Percentiles rank a stretch among this genome's conserved stretches.
Conservation (phyloP, 2,113 vertebrate genomes). For the Tympanuchus pallidicinctus region DNA sequence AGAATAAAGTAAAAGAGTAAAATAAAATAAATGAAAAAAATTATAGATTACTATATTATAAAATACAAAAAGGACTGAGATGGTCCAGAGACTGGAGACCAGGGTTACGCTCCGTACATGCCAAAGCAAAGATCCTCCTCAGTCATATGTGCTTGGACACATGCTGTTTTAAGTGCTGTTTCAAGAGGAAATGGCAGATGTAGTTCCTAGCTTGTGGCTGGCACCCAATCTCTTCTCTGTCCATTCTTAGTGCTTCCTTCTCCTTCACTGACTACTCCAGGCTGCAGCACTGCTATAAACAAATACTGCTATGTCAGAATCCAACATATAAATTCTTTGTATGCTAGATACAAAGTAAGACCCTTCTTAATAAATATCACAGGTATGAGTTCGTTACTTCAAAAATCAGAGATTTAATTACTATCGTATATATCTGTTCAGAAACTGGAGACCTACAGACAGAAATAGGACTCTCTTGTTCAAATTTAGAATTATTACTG, state of each 20-base stretch:
- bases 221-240: not conserved
- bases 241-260: not conserved
- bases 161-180: not conserved
- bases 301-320: not conserved
- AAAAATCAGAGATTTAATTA: not conserved
- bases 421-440: not conserved
- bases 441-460: not conserved
- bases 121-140: not conserved
- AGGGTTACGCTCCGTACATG: not conserved
- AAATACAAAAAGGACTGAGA: not conserved
- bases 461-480: not conserved
- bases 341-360: not conserved
- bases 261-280: not conserved
- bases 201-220: not conserved
- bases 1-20: not conserved
- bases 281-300: not conserved
- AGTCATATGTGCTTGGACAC: accelerated
- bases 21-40: not conserved
- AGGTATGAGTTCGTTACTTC: not conserved
- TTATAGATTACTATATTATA: not conserved
- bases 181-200: not conserved
- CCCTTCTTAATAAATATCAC: not conserved
- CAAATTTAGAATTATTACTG: not conserved
- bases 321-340: accelerated
- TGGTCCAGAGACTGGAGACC: not conserved